phyloP scores from a whole-genome alignment of 2,888 invertebrate genomes.

The Corbicula japonica region DNA sequence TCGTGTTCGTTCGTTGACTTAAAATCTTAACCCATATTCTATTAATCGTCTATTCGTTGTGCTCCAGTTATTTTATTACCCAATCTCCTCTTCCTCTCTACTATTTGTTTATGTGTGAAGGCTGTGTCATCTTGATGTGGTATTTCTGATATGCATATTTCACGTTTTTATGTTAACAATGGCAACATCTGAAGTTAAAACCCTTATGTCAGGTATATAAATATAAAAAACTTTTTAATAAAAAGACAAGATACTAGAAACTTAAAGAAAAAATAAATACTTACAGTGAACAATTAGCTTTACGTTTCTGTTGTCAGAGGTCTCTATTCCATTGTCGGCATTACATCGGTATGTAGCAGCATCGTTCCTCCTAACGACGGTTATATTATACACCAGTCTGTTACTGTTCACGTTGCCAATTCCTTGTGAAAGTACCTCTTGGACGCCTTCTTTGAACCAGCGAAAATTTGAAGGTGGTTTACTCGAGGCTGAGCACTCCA shows the following conservation, averaged over 20 bases:
- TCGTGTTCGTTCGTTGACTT: too few relatives aligned
- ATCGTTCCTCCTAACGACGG: neutral
- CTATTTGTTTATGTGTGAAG: too few relatives aligned
- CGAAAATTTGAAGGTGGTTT: constrained; percentile 9
- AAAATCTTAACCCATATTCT: too few relatives aligned
- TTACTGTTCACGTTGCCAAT: neutral
- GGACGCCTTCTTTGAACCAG: constrained; percentile 11
- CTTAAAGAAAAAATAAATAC: neutral
- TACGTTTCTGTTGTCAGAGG: neutral
- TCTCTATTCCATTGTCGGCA: constrained; percentile 14
- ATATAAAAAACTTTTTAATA: neutral
- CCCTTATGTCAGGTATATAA: too few relatives aligned
- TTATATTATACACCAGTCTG: neutral
- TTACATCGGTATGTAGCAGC: constrained; percentile 9
- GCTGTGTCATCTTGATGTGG: too few relatives aligned
- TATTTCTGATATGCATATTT: too few relatives aligned
- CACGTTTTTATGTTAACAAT: too few relatives aligned
- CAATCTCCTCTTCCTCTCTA: too few relatives aligned
- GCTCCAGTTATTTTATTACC: too few relatives aligned
- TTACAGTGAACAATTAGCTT: constrained; percentile 3
- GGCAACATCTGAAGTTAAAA: too few relatives aligned
- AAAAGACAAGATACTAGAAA: too few relatives aligned
- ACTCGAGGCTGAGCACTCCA: neutral
- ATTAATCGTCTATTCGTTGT: too few relatives aligned
- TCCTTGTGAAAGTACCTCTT: neutral